Base-by-base conservation (phyloP, 2,797 vertebrate genomes). In the Notolabrus celidotus region DNA sequence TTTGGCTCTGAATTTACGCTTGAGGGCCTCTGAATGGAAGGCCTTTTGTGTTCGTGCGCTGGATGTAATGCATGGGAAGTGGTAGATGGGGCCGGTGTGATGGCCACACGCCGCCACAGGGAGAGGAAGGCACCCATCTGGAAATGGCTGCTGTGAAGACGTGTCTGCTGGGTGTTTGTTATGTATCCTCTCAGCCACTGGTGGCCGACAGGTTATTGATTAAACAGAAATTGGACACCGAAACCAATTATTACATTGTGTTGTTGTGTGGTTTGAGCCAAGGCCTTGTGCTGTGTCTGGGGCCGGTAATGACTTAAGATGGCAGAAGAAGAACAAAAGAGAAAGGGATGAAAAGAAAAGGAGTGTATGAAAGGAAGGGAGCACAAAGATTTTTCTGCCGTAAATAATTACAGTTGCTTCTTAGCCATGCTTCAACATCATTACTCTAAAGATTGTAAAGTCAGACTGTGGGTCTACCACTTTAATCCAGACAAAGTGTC, bases 1-100 rank as follows among this genome's bases (percentile, higher is more conserved):
- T 88, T 84, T 82, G 72, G 47, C 76, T 77, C 63, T 51, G 64
- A 36, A 4, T 83, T 91, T 79, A 91, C 39, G 76, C 82, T 83
- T 62, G 58, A 88, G 22, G 51, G 52, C 42, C 51, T 77, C 69
- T 82, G 66, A 90, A 90, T 75, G 64, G 58, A 61, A 79, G 47
- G 52, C 67, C 54, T 46, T 87, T 91, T 91, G 84, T 92, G 78
- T 82, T 61, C 7, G 63, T 78, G 86, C 77, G 16, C 80, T 88
- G 81, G 84, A 77, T 86, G 79, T 82, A 88, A 89, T 80, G 67
- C 81, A 38, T 29, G 53, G 71, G 67, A 90, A 89, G 85, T 65
- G 73, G 81, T 66, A 77, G 74, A 84, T 12, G 11, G 68, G 67
- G 74, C 46, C 31, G 5, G 47, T 60, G 39, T 10, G 27, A 63